These are phyloP conservation scores for Heliconius ethilla DNA, from an alignment of 2,888 invertebrate genomes.

Conservation along the genomic window DNA sequence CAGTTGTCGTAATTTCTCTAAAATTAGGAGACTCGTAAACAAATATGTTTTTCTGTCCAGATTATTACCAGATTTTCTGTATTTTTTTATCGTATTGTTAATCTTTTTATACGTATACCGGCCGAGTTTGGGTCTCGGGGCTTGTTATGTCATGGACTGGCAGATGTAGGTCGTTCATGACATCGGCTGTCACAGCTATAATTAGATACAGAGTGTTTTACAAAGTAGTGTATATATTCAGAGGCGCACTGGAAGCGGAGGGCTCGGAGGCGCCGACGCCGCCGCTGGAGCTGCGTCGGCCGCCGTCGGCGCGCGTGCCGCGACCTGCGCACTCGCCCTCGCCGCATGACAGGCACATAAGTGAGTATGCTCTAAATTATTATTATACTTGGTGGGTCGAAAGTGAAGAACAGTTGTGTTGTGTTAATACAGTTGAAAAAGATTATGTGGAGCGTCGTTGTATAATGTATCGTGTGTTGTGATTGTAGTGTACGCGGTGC, in stretches of 20 bases:
- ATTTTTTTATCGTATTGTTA: too few relatives aligned
- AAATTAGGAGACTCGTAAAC: too few relatives aligned
- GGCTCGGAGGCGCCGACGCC: conserved; percentile 85
- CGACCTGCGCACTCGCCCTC: conserved; percentile 87
- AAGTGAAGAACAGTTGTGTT: neutral
- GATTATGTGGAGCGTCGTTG: neutral
- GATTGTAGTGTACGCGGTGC: conserved; percentile 54
- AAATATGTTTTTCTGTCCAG: too few relatives aligned
- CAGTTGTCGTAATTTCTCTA: neutral
- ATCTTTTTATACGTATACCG: too few relatives aligned
- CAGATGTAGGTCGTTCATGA: too few relatives aligned
- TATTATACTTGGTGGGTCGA: too few relatives aligned
- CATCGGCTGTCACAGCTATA: too few relatives aligned
- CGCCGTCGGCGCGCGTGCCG: conserved; percentile 83
- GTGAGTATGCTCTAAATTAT: conserved; percentile 49
- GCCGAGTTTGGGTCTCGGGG: neutral
- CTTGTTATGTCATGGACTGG: neutral
- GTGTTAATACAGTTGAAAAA: too few relatives aligned
- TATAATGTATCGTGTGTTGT: conserved; percentile 4
- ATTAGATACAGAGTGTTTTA: neutral
- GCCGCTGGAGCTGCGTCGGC: conserved; percentile 86
- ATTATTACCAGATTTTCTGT: too few relatives aligned
- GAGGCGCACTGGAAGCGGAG: conserved; percentile 81
- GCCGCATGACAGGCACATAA: conserved; percentile 83
- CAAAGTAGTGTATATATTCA: conserved; percentile 24